phyloP scores from a whole-genome alignment of 1,140 invertebrate species.

The Aporrectodea caliginosa region DNA sequence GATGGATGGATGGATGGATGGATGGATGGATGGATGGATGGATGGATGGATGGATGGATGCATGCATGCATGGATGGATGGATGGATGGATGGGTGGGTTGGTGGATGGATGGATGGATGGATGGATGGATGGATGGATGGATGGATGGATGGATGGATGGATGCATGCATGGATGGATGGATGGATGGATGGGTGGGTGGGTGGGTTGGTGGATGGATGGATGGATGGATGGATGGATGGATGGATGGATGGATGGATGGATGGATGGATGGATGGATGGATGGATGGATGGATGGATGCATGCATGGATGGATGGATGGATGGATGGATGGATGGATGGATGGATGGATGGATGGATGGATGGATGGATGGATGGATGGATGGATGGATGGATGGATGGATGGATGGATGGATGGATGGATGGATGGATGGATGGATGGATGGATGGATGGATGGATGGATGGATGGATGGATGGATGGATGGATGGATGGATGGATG shows the following conservation, averaged over 20 bases:
- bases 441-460: slow-evolving; percentile 10
- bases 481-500: slow-evolving; percentile 12
- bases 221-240: slow-evolving; percentile 4
- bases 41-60: slow-evolving; percentile 12
- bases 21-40: slow-evolving; percentile 16
- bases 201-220: too few species aligned
- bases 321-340: slow-evolving; percentile 10
- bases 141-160: slow-evolving; percentile 1
- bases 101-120: slow-evolving; percentile 12
- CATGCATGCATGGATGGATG: slow-evolving; percentile 11
- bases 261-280: slow-evolving; percentile 16
- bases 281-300: slow-evolving; percentile 16
- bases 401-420: slow-evolving; percentile 16
- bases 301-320: slow-evolving; percentile 12
- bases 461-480: slow-evolving; percentile 16
- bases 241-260: slow-evolving; percentile 10
- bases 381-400: slow-evolving; percentile 10
- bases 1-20: slow-evolving; percentile 16
- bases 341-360: slow-evolving; percentile 16
- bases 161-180: slow-evolving; percentile 1
- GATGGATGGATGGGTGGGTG: slow-evolving; percentile 2
- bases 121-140: slow-evolving; percentile 16
- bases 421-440: slow-evolving; percentile 12
- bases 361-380: slow-evolving; percentile 12
- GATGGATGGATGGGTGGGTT: too few species aligned